Evolutionary conservation across 2,888 invertebrate genomes (phyloP).

Genomic region (Troilus luridus): DNA sequence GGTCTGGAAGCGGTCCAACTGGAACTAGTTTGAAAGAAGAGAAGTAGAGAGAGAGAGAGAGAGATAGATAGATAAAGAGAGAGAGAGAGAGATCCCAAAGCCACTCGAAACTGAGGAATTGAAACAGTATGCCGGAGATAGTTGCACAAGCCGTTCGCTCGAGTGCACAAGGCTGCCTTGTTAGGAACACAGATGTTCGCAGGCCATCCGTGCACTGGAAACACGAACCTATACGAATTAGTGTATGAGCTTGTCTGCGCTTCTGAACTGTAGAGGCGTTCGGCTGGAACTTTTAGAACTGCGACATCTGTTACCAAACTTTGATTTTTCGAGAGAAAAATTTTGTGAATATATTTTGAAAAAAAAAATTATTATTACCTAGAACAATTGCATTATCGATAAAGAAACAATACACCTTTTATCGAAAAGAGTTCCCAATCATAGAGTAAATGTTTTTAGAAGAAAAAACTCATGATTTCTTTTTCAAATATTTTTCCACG

Average conservation of each 20-base stretch:
- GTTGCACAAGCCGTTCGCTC: background rate
- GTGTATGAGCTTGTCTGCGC: background rate
- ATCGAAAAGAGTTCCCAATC: too few relatives aligned
- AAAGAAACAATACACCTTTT: too few relatives aligned
- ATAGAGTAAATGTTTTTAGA: too few relatives aligned
- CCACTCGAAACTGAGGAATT: background rate
- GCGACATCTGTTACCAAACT: background rate
- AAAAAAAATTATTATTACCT: background rate
- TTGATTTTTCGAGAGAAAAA: slow-evolving; percentile 26
- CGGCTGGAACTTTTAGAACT: background rate
- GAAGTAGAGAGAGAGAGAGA: background rate
- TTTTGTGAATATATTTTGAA: background rate
- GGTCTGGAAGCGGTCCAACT: slow-evolving; percentile 34
- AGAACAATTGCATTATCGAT: too few relatives aligned
- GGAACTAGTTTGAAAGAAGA: background rate
- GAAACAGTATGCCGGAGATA: slow-evolving; percentile 24
- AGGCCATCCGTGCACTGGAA: background rate
- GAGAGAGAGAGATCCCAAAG: too few relatives aligned
- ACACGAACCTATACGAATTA: background rate
- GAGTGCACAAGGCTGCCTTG: slow-evolving; percentile 11
- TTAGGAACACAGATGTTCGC: background rate
- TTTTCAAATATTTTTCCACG: too few relatives aligned
- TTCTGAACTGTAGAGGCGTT: background rate
- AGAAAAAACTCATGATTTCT: too few relatives aligned
- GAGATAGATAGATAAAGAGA: too few relatives aligned